Conservation (phyloP, 2,113 vertebrate genomes). For the Isurus oxyrinchus region DNA sequence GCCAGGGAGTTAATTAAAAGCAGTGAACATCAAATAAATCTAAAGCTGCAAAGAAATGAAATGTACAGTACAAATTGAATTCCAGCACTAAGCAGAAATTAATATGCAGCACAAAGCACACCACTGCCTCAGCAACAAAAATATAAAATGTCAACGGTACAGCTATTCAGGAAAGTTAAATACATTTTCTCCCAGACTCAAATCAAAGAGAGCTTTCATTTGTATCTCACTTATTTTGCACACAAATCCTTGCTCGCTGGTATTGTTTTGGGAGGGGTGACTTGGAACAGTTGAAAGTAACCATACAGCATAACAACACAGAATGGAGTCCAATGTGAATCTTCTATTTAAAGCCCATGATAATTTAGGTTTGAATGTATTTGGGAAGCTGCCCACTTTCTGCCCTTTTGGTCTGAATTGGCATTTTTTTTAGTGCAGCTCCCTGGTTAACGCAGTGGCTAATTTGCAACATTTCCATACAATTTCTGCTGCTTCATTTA, state of each 20-base stretch:
- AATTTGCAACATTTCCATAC: not conserved
- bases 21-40: slow-evolving; percentile 87
- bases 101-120: slow-evolving; percentile 66
- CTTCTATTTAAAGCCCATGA: not conserved
- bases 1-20: slow-evolving; percentile 93
- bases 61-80: slow-evolving; percentile 88
- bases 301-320: not conserved
- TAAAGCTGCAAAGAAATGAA: slow-evolving; percentile 86
- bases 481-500: not conserved
- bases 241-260: not conserved
- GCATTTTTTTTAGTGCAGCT: not conserved
- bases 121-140: slow-evolving; percentile 59
- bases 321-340: not conserved
- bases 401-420: not conserved
- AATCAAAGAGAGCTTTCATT: not conserved
- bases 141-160: slow-evolving; percentile 2
- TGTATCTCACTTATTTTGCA: not conserved
- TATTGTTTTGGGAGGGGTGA: not conserved
- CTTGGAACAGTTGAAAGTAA: not conserved
- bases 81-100: slow-evolving; percentile 70
- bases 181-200: not conserved
- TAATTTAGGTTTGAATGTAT: no score
- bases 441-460: not conserved
- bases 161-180: slow-evolving; percentile 21
- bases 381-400: not conserved